Evolutionary conservation across 1,140 invertebrate genomes (phyloP).

Genomic region (Stratiolaelaps scimitus): DNA sequence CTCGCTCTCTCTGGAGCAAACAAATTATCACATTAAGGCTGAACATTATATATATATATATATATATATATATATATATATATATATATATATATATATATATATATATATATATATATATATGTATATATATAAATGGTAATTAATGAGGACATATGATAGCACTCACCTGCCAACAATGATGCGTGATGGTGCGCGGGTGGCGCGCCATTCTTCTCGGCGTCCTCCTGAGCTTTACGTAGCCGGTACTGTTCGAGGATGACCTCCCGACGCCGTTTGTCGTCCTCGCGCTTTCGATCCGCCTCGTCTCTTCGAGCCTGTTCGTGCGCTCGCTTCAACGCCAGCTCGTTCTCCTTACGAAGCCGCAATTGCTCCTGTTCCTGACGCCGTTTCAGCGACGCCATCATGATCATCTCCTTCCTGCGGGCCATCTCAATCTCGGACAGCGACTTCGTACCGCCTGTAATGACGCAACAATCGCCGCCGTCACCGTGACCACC

Average conservation of each 20-base stretch:
- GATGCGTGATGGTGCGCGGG: slow-evolving; percentile 14
- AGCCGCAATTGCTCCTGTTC: slow-evolving; percentile 55
- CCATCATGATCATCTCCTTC: slow-evolving; percentile 71
- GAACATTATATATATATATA: too few relatives aligned
- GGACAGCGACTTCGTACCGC: slow-evolving; percentile 1
- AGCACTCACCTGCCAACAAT: slow-evolving; percentile 3
- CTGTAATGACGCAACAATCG: not conserved
- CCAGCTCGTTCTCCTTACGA: slow-evolving; percentile 65
- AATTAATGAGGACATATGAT: too few relatives aligned
- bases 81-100: too few relatives aligned
- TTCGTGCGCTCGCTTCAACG: slow-evolving; percentile 54
- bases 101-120: too few relatives aligned
- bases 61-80: too few relatives aligned
- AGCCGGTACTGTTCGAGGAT: slow-evolving; percentile 89
- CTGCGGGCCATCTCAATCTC: slow-evolving; percentile 77
- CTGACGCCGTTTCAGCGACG: slow-evolving; percentile 69
- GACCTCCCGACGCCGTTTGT: slow-evolving; percentile 62
- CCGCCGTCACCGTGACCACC: too few relatives aligned
- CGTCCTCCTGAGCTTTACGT: slow-evolving; percentile 83
- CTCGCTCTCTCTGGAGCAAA: too few relatives aligned
- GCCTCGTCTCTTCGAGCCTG: slow-evolving; percentile 65
- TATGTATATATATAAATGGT: too few relatives aligned
- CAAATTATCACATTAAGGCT: too few relatives aligned
- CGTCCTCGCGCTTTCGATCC: slow-evolving; percentile 74
- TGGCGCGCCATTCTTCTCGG: slow-evolving; percentile 46